Evolutionary conservation across 1,140 invertebrate genomes (phyloP), one percentile per base, ranked within the genome.

Genomic region (Formica exsecta): DNA sequence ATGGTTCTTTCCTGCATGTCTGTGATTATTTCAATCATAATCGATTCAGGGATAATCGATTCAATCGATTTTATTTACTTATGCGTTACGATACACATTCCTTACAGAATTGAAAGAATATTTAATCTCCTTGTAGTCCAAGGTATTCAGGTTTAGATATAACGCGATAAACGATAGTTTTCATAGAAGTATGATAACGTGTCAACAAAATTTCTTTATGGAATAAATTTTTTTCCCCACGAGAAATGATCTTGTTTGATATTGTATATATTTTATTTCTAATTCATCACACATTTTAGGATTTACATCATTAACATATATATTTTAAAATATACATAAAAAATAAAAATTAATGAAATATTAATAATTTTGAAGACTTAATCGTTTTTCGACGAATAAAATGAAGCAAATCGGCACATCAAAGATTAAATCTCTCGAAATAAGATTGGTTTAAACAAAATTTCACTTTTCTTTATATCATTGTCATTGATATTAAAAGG

Each of bases 241-340:
- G 0, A 41, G 4, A 32, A 73, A 4, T 36, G 2, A 74, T n/a
- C 38, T 13, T 2, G 3, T 51, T 74, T 36, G 5, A 29, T 16
- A 64, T 64, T n/a, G 19, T n/a, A 71, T 36, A 6, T 73, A 73
- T n/a, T 51, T 71, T 51, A 36, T 0, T 59, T 75, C 13, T 77
- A 16, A 66, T 51, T 7, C 1, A 3, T 48, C n/a, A 36, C 13
- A 8, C 11, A 2, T 8, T 29, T 61, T 19, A 25, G 16, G 29
- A 54, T 36, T 61, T 13, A n/a, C 41, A 44, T 62, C 25, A n/a
- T 76, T 19, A 19, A 29, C 0, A 29, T 44, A 44, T 44, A 44
- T 29, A 29, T 62, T 32, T 7, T 29, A 25, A 59, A 25, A 74
- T 25, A 57, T 38, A 13, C 11, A 13, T 3, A 13, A 13, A 48